Conservation (phyloP, 2,113 vertebrate genomes). For the Oreotragus oreotragus region DNA sequence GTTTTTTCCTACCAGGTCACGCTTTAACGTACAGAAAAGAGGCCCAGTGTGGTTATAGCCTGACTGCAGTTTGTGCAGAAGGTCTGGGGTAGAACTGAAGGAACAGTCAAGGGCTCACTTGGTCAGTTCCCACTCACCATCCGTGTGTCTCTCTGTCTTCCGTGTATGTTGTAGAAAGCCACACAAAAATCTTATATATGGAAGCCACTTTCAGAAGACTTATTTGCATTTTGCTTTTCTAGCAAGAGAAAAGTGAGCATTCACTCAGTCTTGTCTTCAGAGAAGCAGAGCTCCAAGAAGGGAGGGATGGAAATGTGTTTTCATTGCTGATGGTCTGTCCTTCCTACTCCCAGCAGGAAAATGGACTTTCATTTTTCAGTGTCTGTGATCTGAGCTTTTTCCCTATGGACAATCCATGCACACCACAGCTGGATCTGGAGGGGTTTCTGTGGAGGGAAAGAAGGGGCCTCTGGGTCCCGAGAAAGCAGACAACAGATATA, state of each 20-base stretch:
- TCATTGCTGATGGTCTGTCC: fast-evolving
- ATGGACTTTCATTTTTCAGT: fast-evolving
- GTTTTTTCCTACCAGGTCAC: background rate
- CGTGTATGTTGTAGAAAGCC: background rate
- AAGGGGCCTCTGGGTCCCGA: background rate
- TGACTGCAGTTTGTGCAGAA: background rate
- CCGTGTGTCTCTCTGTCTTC: background rate
- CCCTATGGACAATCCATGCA: no score
- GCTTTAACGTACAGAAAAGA: background rate
- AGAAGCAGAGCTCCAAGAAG: background rate
- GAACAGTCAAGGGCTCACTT: fast-evolving
- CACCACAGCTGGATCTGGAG: background rate
- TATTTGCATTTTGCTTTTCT: background rate
- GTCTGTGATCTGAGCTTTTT: background rate
- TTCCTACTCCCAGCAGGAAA: background rate
- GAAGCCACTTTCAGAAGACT: background rate
- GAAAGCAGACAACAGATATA: fast-evolving
- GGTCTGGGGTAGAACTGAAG: background rate
- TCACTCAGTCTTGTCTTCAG: background rate
- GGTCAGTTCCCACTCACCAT: background rate
- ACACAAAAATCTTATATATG: background rate
- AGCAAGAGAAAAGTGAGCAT: background rate
- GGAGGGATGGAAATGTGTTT: fast-evolving
- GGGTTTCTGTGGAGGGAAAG: no score
- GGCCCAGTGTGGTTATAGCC: background rate